Evolutionary conservation across 2,888 invertebrate genomes (phyloP).

Genomic region (Eilema griseolum): DNA sequence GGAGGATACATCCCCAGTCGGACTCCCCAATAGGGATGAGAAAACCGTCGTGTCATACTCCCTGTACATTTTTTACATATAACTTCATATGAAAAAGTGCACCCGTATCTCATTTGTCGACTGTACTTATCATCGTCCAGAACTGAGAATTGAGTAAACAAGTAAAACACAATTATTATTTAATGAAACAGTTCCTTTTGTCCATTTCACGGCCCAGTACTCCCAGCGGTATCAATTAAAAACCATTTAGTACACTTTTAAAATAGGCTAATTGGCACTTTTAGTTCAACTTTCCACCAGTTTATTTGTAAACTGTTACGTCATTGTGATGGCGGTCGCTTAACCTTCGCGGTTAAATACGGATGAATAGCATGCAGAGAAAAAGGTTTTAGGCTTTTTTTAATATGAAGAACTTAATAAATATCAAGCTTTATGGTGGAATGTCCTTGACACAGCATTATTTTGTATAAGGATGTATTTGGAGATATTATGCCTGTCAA

Average conservation of each 20-base stretch:
- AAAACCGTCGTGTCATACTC: too few species aligned
- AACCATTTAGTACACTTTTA: conserved; percentile 62
- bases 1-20: too few species aligned
- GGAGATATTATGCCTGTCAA: too few species aligned
- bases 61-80: too few species aligned
- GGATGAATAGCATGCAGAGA: conserved; percentile 42
- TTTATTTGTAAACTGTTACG: conserved; percentile 51
- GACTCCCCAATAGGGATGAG: too few species aligned
- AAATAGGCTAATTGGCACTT: conserved; percentile 72
- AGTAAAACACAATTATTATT: not conserved
- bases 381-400: conserved; percentile 21
- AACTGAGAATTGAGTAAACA: not conserved
- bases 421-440: not conserved
- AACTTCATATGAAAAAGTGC: too few species aligned
- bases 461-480: not conserved
- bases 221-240: conserved; percentile 67
- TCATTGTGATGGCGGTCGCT: conserved; percentile 40
- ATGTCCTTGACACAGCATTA: not conserved
- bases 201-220: conserved; percentile 65
- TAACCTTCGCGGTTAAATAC: conserved; percentile 49
- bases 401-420: not conserved
- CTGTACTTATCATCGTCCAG: too few species aligned
- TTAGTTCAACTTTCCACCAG: conserved; percentile 65
- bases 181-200: conserved; percentile 51
- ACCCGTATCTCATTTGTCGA: too few species aligned